These are phyloP conservation scores for Rhopilema esculentum DNA, from an alignment of 30 jellyfish, hydroid and myxozoan species.

Conservation along the genomic window DNA sequence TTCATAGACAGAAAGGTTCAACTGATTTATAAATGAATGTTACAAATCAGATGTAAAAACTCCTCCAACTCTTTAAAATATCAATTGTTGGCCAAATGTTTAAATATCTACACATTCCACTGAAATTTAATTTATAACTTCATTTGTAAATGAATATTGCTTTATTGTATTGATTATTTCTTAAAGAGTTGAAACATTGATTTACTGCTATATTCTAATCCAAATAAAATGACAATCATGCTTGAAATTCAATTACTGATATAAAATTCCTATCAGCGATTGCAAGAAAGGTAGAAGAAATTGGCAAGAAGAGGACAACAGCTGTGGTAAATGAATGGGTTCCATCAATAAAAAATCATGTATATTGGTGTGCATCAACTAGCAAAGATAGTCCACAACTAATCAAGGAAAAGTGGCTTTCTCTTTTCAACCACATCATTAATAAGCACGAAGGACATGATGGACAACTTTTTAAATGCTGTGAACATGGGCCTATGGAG, in stretches of 20 bases:
- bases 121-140: neutral
- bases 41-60: neutral
- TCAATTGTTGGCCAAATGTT: neutral
- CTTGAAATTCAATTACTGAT: neutral
- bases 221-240: neutral
- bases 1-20: neutral
- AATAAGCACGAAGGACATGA: constrained; percentile 36
- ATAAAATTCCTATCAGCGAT: constrained; percentile 7
- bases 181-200: neutral
- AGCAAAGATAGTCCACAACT: constrained; percentile 39
- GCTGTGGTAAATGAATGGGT: constrained; percentile 31
- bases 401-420: constrained; percentile 41
- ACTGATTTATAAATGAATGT: neutral
- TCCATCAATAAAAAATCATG: constrained; percentile 33
- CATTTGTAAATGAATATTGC: neutral
- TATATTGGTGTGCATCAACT: constrained; percentile 58
- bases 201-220: neutral
- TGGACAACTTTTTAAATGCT: constrained; percentile 10
- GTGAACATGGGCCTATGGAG: constrained; percentile 29
- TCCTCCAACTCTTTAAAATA: neutral
- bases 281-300: constrained; percentile 24
- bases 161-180: constrained; percentile 3
- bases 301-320: constrained; percentile 21
- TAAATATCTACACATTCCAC: neutral
- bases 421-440: constrained; percentile 43